Evolutionary conservation across 1,140 invertebrate species (phyloP).

Genomic region (Sinonovacula constricta): DNA sequence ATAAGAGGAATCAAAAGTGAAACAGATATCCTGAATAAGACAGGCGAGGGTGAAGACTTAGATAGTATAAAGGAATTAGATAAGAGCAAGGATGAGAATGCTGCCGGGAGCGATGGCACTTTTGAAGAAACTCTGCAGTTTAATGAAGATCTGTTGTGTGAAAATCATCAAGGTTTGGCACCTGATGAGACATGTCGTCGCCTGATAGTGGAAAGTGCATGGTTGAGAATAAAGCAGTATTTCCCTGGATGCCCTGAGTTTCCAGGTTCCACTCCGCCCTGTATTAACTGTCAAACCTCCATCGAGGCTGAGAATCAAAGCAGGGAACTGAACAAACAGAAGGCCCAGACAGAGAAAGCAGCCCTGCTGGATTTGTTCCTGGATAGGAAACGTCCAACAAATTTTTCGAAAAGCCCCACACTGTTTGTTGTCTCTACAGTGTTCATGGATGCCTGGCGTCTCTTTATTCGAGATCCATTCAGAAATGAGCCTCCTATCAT

Average conservation of each 20-base stretch:
- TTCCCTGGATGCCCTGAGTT: conserved; percentile 81
- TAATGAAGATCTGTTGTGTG: conserved; percentile 82
- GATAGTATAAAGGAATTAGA: too few species aligned
- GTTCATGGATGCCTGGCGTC: conserved; percentile 76
- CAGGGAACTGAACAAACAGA: conserved; percentile 68
- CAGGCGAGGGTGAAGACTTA: too few species aligned
- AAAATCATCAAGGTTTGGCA: conserved; percentile 77
- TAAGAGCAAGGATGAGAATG: not conserved
- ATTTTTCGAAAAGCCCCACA: conserved; percentile 37
- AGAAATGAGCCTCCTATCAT: conserved; percentile 57
- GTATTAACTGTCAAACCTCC: conserved; percentile 76
- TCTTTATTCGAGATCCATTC: conserved; percentile 71
- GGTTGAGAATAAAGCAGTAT: conserved; percentile 81
- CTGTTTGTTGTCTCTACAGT: conserved; percentile 68
- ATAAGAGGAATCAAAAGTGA: conserved; percentile 30
- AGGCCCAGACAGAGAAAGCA: conserved; percentile 70
- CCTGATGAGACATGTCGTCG: conserved; percentile 75
- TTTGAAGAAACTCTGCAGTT: conserved; percentile 77
- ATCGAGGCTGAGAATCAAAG: conserved; percentile 60
- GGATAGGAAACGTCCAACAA: conserved; percentile 72
- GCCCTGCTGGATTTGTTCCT: conserved; percentile 73
- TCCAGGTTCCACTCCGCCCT: conserved; percentile 69
- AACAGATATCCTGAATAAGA: conserved; percentile 32
- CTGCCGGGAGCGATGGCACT: conserved; percentile 67
- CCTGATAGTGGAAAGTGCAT: conserved; percentile 80